Evolutionary conservation across 2,797 vertebrate genomes (phyloP).

Genomic region (Clarias pachynema): DNA sequence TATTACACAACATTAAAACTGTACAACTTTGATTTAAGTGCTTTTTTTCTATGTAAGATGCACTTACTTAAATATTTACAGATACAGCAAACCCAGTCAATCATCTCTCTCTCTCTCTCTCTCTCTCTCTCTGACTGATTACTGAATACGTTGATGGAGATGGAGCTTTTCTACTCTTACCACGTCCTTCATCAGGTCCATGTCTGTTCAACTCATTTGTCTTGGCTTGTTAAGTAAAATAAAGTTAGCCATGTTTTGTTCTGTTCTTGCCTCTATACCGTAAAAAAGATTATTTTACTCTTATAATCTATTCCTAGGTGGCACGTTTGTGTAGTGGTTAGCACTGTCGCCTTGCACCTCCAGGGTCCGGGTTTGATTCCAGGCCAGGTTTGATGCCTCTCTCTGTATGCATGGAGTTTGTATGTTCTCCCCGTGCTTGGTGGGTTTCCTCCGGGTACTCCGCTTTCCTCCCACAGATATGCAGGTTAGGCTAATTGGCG

Average conservation of each 20-base stretch:
- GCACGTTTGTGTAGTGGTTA: too few relatives aligned
- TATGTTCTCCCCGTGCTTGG: too few relatives aligned
- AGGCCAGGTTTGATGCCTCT: too few relatives aligned
- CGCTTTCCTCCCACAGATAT: too few relatives aligned
- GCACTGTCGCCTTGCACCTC: too few relatives aligned
- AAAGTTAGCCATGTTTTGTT: constrained; percentile 26
- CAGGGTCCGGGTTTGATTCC: too few relatives aligned
- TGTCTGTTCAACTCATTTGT: constrained; percentile 27
- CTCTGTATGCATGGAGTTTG: too few relatives aligned
- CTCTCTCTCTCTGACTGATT: constrained; percentile 15
- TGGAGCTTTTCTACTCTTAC: constrained; percentile 26
- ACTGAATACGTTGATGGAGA: background rate
- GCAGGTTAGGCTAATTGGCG: too few relatives aligned
- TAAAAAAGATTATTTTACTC: constrained; percentile 26
- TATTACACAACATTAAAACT: background rate
- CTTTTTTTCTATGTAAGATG: background rate
- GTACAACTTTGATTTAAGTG: background rate
- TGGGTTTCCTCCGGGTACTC: too few relatives aligned
- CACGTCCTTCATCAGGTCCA: constrained; percentile 32
- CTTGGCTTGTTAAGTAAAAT: constrained; percentile 35
- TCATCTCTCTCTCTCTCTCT: background rate
- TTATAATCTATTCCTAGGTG: too few relatives aligned
- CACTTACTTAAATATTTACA: background rate
- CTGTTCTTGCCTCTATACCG: background rate
- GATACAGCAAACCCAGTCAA: background rate